Evolutionary conservation across 2,888 invertebrate species (phyloP), one percentile per base, ranked within the genome.

Genomic region (Leptinotarsa juncta): DNA sequence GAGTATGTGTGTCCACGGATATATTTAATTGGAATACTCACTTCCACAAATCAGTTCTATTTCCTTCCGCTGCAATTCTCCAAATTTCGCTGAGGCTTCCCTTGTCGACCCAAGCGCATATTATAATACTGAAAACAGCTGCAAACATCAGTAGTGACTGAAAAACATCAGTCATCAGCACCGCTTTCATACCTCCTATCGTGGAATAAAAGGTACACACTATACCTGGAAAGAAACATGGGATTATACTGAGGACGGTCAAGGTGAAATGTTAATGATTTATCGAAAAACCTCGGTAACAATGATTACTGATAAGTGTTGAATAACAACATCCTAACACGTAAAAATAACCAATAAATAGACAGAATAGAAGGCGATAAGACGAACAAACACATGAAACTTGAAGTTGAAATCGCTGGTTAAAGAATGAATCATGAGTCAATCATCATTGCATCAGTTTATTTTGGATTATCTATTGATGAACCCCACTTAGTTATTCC

Each of bases 181-280:
- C 96, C 4, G 97, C 96, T 86, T 97, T 97, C 92, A 97, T 96
- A 51, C 97, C 97, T 20, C 97, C 97, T 78, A 96, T 89, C 0
- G 95, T 93, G 0, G 96, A 95, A 83, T 96, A 96, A 85, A 96
- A 94, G 0, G 96, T 95, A 85, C 96, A 96, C 4, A 93, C 95
- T 65, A 94, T 84, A 2, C 93, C 91, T 85, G 83, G 83, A 84
- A 84, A 62, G 68, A 73, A 69, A 67, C 60, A 15, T 48, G 10
- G 62, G 18, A 67, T 26, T 15, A 60, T 57, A 60, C 60, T 68
- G 16, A 15, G 16, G 26, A 68, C 12, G 49, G 12, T 23, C 32
- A 53, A 60, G n/a, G 16, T 48, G 60, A 57, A 4, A 62, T 67
- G 18, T 53, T n/a, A 55, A 55, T 20, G n/a, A 18, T 10, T 42